Evolutionary conservation across 2,797 vertebrate species (phyloP).

Genomic region (Ptychobarbus kaznakovi): DNA sequence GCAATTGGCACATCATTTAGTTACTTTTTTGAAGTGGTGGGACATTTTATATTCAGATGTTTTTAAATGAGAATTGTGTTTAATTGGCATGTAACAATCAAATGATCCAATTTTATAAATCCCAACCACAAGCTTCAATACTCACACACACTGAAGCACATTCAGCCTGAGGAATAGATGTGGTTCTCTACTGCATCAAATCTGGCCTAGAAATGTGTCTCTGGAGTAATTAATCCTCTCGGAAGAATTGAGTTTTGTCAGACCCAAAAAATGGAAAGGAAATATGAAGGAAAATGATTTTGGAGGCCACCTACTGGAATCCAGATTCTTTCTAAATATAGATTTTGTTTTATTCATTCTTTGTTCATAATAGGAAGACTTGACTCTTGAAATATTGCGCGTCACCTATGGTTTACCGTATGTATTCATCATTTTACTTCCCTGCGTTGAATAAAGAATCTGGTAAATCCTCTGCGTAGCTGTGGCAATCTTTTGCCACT

Average conservation of each 20-base stretch:
- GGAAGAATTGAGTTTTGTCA: slow-evolving; percentile 31
- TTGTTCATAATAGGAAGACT: slow-evolving; percentile 22
- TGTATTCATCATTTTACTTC: slow-evolving; percentile 43
- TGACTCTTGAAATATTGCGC: slow-evolving; percentile 43
- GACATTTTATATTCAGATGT: neutral
- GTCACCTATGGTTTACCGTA: slow-evolving; percentile 51
- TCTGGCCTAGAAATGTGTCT: slow-evolving; percentile 41
- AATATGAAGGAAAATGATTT: slow-evolving; percentile 19
- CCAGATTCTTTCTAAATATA: neutral
- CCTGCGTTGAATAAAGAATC: slow-evolving; percentile 59
- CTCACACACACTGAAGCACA: neutral
- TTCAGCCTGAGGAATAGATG: slow-evolving; percentile 24
- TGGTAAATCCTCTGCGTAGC: slow-evolving; percentile 39
- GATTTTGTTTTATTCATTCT: slow-evolving; percentile 22
- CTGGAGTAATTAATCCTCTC: slow-evolving; percentile 29
- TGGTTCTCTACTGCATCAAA: slow-evolving; percentile 19
- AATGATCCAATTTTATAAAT: neutral
- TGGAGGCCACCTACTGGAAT: neutral
- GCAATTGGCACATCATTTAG: neutral
- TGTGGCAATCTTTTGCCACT: slow-evolving; percentile 22
- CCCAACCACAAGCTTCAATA: neutral
- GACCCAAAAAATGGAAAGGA: slow-evolving; percentile 21
- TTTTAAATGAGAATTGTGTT: neutral
- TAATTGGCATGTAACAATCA: slow-evolving; percentile 18
- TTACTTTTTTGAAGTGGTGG: neutral